Base-by-base conservation (phyloP, 1,140 invertebrate genomes). In the Trinorchestia longiramus region DNA sequence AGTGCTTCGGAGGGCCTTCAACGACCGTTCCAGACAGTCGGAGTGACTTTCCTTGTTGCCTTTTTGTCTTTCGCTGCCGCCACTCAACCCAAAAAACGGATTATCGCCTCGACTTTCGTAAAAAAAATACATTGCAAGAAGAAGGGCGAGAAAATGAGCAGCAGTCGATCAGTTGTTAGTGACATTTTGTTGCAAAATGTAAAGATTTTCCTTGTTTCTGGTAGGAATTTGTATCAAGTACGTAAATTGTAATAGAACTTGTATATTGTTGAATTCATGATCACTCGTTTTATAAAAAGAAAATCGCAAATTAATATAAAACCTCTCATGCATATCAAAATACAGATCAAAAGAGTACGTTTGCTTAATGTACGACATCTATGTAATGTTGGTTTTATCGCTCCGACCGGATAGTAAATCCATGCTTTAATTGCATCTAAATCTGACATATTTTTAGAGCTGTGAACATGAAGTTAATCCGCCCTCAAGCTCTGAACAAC, bases 21-120 rank as follows among this genome's bases (percentile, higher is more conserved):
- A 28, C 88, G 11, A 17, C 28, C 88, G 41, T 90, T 42, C n/a
- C 88, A 90, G 88, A 36, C 88, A 90, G 88, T 42, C 88, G 28
- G 88, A 90, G 88, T 90, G 43, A 90, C 88, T 90, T 90, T 90
- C 88, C 88, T 90, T 90, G 88, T 90, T 90, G 88, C 88, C 88
- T 90, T 90, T 90, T 90, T 90, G 4, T 90, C 43, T 0, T 42
- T 15, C 88, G 4, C 43, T 42, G n/a, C 3, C 11, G 43, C 11
- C 41, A 15, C 88, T 90, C 41, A 28, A 15, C 11, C 43, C 88
- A 90, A 90, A 43, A 90, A 90, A 90, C 41, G 88, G 88, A 90
- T 90, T 90, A 90, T 36, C 88, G 88, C 88, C 41, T 17, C 8
- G 41, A 42, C 88, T 42, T 41, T 90, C 43, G 1, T 28, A 77